Evolutionary conservation across 2,888 invertebrate species (phyloP).

Genomic region (Apamea anceps): DNA sequence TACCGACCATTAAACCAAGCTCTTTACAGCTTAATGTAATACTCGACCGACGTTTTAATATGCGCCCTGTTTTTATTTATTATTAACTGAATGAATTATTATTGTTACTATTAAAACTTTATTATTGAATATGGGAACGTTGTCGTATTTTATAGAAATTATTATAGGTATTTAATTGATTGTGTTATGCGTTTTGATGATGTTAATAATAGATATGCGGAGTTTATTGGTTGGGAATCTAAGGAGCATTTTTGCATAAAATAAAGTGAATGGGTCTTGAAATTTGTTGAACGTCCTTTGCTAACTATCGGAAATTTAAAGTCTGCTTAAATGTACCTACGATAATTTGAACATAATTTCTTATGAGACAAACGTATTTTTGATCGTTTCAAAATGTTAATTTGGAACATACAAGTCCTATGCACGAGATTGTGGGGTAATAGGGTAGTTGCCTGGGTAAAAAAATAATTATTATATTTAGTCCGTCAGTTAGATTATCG

Average conservation of each 20-base stretch:
- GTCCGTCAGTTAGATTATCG: no score
- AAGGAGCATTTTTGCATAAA: slow-evolving; percentile 1
- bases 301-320: background rate
- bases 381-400: background rate
- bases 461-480: no score
- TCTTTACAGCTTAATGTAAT: slow-evolving; percentile 83
- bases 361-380: background rate
- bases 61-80: slow-evolving; percentile 71
- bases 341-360: background rate
- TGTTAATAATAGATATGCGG: background rate
- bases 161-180: slow-evolving; percentile 54
- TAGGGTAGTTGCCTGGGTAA: no score
- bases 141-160: slow-evolving; percentile 61
- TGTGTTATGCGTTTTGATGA: slow-evolving; percentile 44
- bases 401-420: background rate
- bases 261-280: background rate
- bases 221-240: slow-evolving; percentile 18
- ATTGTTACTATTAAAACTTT: slow-evolving; percentile 65
- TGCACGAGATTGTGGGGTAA: no score
- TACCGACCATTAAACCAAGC: slow-evolving; percentile 85
- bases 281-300: background rate
- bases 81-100: slow-evolving; percentile 69
- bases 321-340: background rate
- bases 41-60: slow-evolving; percentile 73
- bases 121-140: slow-evolving; percentile 61